These are phyloP conservation scores for Tragelaphus oryx DNA, from an alignment of 2,797 vertebrate genomes.

Conservation along the genomic window DNA sequence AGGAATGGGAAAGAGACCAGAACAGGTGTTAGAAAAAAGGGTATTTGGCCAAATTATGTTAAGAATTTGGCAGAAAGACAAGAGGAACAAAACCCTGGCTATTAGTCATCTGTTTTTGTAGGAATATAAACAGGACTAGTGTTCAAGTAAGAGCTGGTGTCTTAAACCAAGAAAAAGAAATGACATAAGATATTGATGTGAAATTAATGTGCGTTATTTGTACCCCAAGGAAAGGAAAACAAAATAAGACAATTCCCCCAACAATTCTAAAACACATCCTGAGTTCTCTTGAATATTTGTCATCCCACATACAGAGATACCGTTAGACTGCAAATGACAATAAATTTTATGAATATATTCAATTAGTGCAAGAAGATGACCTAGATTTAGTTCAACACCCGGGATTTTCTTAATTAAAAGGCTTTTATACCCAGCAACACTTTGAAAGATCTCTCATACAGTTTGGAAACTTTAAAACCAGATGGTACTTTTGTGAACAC, in stretches of 20 bases:
- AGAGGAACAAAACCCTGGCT: not conserved
- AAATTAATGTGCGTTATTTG: not conserved
- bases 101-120: not conserved
- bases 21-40: not conserved
- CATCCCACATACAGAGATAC: not conserved
- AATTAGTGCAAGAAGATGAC: not conserved
- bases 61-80: constrained; percentile 6
- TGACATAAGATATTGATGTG: not conserved
- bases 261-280: not conserved
- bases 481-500: not conserved
- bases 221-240: not conserved
- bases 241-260: not conserved
- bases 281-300: not conserved
- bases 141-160: not conserved
- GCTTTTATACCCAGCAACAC: not conserved
- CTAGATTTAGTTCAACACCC: not conserved
- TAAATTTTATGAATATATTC: not conserved
- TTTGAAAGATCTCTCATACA: constrained; percentile 17
- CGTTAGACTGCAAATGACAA: not conserved
- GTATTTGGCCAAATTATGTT: not conserved
- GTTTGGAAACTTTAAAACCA: constrained; percentile 42
- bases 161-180: not conserved
- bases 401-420: not conserved
- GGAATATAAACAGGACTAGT: not conserved
- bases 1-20: not conserved